Percentiles rank a stretch among this genome's conserved stretches.
Conservation (phyloP, 2,888 invertebrate genomes). For the Protodeltote pygarga region DNA sequence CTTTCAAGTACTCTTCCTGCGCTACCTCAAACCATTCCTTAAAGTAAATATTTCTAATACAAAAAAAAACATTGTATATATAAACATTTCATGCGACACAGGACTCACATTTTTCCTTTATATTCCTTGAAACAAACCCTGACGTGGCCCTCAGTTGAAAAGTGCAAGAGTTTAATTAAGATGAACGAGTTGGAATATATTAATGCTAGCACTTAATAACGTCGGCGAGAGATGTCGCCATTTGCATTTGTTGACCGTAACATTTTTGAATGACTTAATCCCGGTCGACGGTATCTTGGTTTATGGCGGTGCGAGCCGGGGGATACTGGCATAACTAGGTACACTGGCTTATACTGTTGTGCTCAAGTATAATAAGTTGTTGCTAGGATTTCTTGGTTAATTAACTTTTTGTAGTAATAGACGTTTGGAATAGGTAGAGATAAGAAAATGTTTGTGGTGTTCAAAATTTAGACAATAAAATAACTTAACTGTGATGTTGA, state of each 20-base stretch:
- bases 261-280: conserved; percentile 55
- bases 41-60: too few relatives aligned
- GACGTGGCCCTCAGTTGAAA: conserved; percentile 41
- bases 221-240: conserved; percentile 49
- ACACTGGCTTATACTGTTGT: conserved; percentile 22
- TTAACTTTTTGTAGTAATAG: conserved; percentile 21
- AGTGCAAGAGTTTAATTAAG: conserved; percentile 69
- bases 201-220: conserved; percentile 57
- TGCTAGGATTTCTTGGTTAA: conserved; percentile 26
- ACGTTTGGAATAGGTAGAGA: too few relatives aligned
- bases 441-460: too few relatives aligned
- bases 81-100: too few relatives aligned
- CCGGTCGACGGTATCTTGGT: conserved; percentile 34
- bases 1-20: too few relatives aligned
- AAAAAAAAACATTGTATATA: too few relatives aligned
- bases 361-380: conserved; percentile 42
- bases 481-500: too few relatives aligned
- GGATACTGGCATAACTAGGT: too few relatives aligned
- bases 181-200: conserved; percentile 62
- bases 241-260: conserved; percentile 58
- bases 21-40: too few relatives aligned
- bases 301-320: conserved; percentile 25
- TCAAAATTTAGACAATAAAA: too few relatives aligned
- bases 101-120: too few relatives aligned
- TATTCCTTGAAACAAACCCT: background rate